Evolutionary conservation across 2,888 invertebrate genomes (phyloP).

Genomic region (Arctia plantaginis): DNA sequence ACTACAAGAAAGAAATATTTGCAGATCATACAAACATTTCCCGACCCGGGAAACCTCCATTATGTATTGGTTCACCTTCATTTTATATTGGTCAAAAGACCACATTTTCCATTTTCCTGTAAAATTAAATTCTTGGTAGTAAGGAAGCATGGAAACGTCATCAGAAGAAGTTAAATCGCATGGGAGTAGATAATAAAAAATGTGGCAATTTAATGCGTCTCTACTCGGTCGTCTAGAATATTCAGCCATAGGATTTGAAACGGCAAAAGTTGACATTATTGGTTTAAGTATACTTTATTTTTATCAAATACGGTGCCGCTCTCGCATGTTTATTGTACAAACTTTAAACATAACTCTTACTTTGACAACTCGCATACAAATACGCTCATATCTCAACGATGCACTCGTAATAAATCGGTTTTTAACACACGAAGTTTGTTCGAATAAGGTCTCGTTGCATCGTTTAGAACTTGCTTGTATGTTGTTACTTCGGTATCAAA

Average conservation of each 20-base stretch:
- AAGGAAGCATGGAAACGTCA: neutral
- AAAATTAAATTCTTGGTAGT: neutral
- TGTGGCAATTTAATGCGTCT: neutral
- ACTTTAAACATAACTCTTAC: slow-evolving; percentile 19
- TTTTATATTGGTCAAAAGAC: too few relatives aligned
- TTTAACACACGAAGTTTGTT: slow-evolving; percentile 21
- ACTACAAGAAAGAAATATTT: too few relatives aligned
- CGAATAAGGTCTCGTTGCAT: slow-evolving; percentile 30
- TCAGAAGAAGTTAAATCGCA: neutral
- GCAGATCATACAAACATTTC: too few relatives aligned
- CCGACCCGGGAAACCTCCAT: too few relatives aligned
- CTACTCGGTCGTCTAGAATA: neutral
- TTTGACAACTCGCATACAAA: slow-evolving; percentile 19
- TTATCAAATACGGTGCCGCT: neutral
- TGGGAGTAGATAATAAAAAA: neutral
- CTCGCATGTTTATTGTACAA: neutral
- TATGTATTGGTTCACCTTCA: too few relatives aligned
- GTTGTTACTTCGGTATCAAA: slow-evolving; percentile 24
- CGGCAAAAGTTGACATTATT: neutral
- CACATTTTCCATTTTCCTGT: too few relatives aligned
- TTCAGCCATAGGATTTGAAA: neutral
- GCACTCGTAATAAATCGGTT: slow-evolving; percentile 26
- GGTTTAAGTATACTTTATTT: slow-evolving; percentile 2
- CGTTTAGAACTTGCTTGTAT: slow-evolving; percentile 17
- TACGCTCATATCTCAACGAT: slow-evolving; percentile 17